These are phyloP conservation scores for Heliangelus exortis DNA, from an alignment of 2,797 vertebrate genomes.

Conservation along the genomic window DNA sequence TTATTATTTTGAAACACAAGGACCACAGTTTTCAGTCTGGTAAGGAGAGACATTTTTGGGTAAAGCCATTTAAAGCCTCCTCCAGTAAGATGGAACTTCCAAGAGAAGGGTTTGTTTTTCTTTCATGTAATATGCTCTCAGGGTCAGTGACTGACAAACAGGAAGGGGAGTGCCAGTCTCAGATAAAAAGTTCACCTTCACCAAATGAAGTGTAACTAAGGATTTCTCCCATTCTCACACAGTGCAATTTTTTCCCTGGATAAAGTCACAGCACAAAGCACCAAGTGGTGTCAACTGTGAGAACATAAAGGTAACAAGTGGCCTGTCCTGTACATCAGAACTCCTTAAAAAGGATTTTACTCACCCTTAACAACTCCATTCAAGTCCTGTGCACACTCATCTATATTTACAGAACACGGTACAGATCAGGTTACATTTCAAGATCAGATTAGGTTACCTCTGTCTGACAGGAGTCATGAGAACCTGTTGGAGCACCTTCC, in stretches of 20 bases:
- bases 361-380: background rate
- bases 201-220: background rate
- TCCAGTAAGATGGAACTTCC: background rate
- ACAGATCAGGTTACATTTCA: background rate
- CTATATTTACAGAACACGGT: background rate
- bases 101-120: background rate
- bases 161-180: background rate
- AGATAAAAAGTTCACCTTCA: background rate
- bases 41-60: background rate
- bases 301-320: background rate
- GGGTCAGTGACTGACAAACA: background rate
- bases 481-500: background rate
- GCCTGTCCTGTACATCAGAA: background rate
- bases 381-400: background rate
- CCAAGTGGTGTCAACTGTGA: background rate
- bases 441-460: background rate
- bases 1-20: conserved; percentile 1
- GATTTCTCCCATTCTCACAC: background rate
- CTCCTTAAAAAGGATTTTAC: background rate
- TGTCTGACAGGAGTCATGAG: background rate
- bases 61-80: background rate
- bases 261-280: background rate
- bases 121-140: background rate
- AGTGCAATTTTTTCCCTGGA: background rate
- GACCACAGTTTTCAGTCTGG: background rate